Percentiles rank a stretch among this genome's conserved stretches.
Conservation (phyloP, 2,113 vertebrate genomes). For the Thamnophis sirtalis region DNA sequence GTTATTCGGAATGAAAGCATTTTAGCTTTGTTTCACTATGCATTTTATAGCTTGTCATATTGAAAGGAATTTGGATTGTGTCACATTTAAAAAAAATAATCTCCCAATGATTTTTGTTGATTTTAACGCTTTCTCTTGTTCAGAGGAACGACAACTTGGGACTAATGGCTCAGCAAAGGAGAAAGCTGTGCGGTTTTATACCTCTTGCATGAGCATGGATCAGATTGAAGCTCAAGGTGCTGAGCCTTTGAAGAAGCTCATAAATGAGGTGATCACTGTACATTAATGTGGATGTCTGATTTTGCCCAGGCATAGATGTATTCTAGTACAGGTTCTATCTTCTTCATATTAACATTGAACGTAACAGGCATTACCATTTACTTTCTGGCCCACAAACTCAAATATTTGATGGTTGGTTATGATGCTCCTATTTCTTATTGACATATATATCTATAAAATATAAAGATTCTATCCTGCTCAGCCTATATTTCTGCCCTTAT, state of each 20-base stretch:
- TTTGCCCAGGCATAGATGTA: not conserved
- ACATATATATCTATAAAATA: not conserved
- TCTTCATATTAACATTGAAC: not conserved
- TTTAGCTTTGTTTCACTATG: not conserved
- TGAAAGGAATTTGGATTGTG: not conserved
- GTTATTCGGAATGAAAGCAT: not conserved
- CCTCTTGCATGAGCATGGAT: constrained; percentile 79
- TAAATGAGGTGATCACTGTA: constrained; percentile 74
- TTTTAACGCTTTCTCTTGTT: not conserved
- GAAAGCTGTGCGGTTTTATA: constrained; percentile 82
- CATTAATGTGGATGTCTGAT: not conserved
- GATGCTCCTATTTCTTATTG: not conserved
- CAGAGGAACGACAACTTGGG: constrained; percentile 63
- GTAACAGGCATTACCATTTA: not conserved
- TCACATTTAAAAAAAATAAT: not conserved
- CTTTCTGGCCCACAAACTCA: not conserved
- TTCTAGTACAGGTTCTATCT: not conserved
- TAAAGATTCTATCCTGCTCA: not conserved
- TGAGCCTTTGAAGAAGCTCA: constrained; percentile 75
- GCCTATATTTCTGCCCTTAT: not conserved
- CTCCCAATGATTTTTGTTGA: not conserved
- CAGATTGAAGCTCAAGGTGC: constrained; percentile 71
- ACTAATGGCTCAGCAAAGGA: constrained; percentile 65
- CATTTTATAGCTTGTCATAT: not conserved
- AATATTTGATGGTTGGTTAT: not conserved